Evolutionary conservation across 2,113 vertebrate species (phyloP).

Genomic region (Eclectus roratus): DNA sequence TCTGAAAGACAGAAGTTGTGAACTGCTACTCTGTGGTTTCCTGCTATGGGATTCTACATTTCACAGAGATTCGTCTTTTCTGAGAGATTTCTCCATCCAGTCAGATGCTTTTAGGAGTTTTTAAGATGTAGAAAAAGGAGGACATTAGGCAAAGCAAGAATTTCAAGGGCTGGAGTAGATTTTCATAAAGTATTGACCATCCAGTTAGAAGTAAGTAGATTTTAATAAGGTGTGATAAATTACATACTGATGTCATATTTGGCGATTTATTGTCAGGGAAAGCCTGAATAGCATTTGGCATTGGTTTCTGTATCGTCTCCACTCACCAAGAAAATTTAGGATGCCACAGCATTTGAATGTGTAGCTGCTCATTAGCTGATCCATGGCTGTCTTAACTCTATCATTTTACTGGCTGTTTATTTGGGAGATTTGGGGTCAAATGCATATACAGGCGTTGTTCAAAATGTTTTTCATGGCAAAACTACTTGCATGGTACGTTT

Average conservation of each 20-base stretch:
- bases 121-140: neutral
- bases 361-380: neutral
- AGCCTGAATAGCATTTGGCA: neutral
- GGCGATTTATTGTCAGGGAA: neutral
- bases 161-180: neutral
- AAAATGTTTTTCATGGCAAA: neutral
- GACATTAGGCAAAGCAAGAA: neutral
- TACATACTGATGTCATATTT: neutral
- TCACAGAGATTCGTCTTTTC: neutral
- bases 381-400: neutral
- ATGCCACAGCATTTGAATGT: neutral
- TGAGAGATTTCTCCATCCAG: neutral
- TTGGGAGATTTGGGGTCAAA: neutral
- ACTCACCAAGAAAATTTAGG: neutral
- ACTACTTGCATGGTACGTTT: neutral
- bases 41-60: neutral
- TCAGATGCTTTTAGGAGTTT: neutral
- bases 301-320: neutral
- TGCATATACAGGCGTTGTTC: neutral
- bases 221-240: neutral
- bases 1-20: constrained; percentile 20
- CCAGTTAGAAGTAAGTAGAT: neutral
- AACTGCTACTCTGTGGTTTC: neutral
- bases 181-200: neutral
- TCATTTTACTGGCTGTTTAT: neutral